Evolutionary conservation across 2,113 vertebrate genomes (phyloP).

Genomic region (Galemys pyrenaicus): DNA sequence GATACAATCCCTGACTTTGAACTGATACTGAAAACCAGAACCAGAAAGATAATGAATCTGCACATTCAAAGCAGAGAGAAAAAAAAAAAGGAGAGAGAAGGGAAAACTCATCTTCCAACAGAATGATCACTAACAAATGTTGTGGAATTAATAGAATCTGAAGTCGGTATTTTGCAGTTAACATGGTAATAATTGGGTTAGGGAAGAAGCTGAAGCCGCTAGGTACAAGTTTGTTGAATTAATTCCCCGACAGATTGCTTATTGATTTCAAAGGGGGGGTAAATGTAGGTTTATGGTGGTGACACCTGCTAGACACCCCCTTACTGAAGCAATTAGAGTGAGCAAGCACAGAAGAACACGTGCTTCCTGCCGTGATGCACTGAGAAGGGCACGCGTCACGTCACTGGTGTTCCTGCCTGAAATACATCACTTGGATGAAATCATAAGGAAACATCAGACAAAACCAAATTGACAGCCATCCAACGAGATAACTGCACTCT

Average conservation of each 20-base stretch:
- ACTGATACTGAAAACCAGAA: slow-evolving; percentile 31
- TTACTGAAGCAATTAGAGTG: background rate
- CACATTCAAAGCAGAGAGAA: background rate
- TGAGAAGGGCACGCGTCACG: background rate
- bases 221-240: background rate
- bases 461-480: background rate
- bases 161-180: slow-evolving; percentile 9
- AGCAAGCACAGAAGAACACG: background rate
- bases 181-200: slow-evolving; percentile 17
- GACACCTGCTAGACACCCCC: background rate
- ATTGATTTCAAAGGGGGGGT: background rate
- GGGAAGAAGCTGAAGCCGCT: slow-evolving; percentile 5
- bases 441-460: background rate
- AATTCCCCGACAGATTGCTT: slow-evolving; percentile 20
- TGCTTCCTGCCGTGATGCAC: background rate
- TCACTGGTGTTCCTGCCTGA: background rate
- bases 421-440: background rate
- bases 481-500: background rate
- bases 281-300: background rate
- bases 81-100: background rate
- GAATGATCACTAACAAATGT: background rate
- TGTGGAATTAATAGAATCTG: background rate
- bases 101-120: background rate
- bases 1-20: background rate
- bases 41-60: background rate